Base-by-base conservation (phyloP, 2,797 vertebrate genomes). In the Sylvilagus floridanus region DNA sequence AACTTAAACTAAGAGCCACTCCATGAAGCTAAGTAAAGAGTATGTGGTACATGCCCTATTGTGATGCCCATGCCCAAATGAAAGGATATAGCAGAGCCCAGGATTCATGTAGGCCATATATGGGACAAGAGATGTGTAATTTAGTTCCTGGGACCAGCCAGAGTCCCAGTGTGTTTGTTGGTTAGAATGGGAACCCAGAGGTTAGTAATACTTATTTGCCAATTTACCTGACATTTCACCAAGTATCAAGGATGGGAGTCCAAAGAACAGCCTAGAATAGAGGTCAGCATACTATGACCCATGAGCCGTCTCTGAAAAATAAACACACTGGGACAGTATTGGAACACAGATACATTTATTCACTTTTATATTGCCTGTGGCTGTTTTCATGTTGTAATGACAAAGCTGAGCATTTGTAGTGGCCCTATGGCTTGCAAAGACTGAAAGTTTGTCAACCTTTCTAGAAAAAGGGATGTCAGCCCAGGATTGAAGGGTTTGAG, bases 1-100 rank as follows among this genome's bases (percentile, higher is more conserved):
- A 90, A 76, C 77, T 85, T 88, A 96, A 93, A 78, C 47, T 62
- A 57, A 71, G 85, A 16, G 2, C 10, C 19, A 9, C n/a, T 10
- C 42, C 13, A 22, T 86, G n/a, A 77, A 76, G 50, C 5, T 54
- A 88, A 65, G 26, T 47, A 62, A 68, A n/a, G 54, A 42, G 1
- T 24, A 30, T 4, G 16, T n/a, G 28, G 60, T 11, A 14, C 11
- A 22, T 91, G 26, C 82, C 75, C 50, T 60, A 14, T 12, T 1
- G 7, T 76, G 42, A 52, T 35, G 7, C 32, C 28, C 1, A 14
- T 28, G 28, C 17, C 50, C 57, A 82, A 16, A 1, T 62, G n/a
- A 37, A 66, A 90, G 54, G 26, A 5, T 12, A 50, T 9, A 24
- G 4, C 22, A 12, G 3, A 21, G 47, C 11, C 0, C 11, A 2